A percentile compares a stretch with the other conserved stretches of the same genome.
Evolutionary conservation across 2,797 vertebrate genomes (phyloP).

Genomic region (Scolopax bukidnonensis): DNA sequence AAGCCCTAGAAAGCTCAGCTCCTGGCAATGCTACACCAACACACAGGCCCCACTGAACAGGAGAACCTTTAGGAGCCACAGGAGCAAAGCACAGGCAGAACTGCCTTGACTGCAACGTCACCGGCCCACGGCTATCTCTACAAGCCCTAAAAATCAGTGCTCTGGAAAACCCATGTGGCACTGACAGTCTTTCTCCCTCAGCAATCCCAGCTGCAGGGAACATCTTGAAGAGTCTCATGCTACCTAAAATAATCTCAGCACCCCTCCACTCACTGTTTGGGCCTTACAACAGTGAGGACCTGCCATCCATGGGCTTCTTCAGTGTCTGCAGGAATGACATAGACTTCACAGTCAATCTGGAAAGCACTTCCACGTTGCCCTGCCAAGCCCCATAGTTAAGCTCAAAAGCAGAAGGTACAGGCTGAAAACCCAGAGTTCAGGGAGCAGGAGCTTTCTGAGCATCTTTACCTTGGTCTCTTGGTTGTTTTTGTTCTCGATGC

Average conservation of each 20-base stretch:
- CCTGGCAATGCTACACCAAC: neutral
- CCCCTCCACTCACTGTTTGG: neutral
- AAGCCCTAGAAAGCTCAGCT: neutral
- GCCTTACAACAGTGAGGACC: neutral
- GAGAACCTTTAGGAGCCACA: neutral
- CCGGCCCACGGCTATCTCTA: neutral
- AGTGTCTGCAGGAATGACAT: neutral
- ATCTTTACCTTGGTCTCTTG: constrained; percentile 94
- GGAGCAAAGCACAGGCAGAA: neutral
- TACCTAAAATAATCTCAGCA: neutral
- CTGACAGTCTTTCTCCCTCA: neutral
- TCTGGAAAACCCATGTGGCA: neutral
- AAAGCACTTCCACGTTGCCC: neutral
- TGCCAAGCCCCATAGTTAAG: neutral
- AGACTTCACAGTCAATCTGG: neutral
- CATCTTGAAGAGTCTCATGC: neutral
- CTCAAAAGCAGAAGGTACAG: neutral
- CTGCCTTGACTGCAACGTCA: neutral
- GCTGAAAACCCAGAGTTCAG: neutral
- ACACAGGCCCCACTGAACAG: neutral
- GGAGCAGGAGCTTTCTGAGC: neutral
- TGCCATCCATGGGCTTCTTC: neutral
- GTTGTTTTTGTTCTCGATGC: constrained; percentile 99
- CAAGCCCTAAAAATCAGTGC: neutral
- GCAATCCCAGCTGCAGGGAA: neutral